A percentile compares a stretch with the other conserved stretches of the same genome.
These are phyloP conservation scores for Anas georgica DNA, from an alignment of 2,797 vertebrate genomes.

Conservation along the genomic window DNA sequence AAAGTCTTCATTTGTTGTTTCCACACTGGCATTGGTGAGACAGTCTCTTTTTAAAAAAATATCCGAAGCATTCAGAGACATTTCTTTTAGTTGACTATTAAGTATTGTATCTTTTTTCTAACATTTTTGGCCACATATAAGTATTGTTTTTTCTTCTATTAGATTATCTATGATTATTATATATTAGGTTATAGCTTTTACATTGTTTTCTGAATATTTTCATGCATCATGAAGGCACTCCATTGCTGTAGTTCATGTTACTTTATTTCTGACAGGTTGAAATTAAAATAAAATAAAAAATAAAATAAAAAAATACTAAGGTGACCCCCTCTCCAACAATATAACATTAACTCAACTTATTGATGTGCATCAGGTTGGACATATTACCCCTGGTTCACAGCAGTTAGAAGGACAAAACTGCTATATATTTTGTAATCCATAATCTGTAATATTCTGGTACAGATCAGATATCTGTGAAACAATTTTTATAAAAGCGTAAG, in stretches of 20 bases:
- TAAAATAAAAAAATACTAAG: not conserved
- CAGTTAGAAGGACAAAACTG: not conserved
- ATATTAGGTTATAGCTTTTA: not conserved
- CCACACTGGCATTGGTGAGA: not conserved
- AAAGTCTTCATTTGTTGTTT: not conserved
- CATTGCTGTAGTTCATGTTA: too few relatives aligned
- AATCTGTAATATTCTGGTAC: not conserved
- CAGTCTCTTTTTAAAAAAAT: not conserved
- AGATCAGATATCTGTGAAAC: slow-evolving; percentile 20
- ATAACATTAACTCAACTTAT: not conserved
- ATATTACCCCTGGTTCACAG: not conserved
- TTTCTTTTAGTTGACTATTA: not conserved
- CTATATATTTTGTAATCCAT: not conserved
- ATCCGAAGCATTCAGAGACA: not conserved
- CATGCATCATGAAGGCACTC: too few relatives aligned
- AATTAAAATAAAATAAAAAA: too few relatives aligned
- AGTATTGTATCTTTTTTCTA: not conserved
- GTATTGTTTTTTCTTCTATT: not conserved
- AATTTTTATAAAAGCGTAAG: not conserved
- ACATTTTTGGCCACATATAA: not conserved
- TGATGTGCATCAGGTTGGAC: not conserved
- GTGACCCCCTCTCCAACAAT: not conserved
- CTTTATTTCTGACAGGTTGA: too few relatives aligned
- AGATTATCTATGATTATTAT: not conserved
- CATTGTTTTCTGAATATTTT: not conserved